Conservation (phyloP, 1,140 invertebrate genomes). For the Rhopalosiphum padi region DNA sequence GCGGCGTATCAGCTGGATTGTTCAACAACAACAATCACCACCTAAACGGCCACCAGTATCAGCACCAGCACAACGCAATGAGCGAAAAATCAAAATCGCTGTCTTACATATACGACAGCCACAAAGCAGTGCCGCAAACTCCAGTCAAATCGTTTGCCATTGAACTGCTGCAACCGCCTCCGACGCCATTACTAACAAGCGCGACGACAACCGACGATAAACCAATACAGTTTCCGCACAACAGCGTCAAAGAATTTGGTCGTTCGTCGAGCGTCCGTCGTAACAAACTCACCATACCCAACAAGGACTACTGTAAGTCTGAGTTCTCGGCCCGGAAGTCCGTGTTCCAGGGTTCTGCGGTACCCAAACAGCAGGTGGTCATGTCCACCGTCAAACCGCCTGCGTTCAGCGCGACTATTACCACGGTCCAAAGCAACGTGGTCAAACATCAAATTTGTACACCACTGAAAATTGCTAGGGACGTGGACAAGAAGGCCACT, state of each 20-base stretch:
- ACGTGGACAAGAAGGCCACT: neutral
- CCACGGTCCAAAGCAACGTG: conserved; percentile 26
- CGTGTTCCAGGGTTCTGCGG: conserved; percentile 35
- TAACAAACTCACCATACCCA: conserved; percentile 50
- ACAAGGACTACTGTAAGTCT: conserved; percentile 43
- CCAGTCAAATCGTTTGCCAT: neutral
- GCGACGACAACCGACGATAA: neutral
- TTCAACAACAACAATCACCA: neutral
- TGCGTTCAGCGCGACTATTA: conserved; percentile 27
- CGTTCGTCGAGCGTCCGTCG: conserved; percentile 39
- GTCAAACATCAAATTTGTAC: conserved; percentile 47
- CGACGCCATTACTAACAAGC: too few species aligned
- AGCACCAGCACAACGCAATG: neutral
- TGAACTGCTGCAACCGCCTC: neutral
- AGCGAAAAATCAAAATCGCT: conserved; percentile 57
- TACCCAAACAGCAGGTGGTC: conserved; percentile 32
- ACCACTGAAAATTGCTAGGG: neutral
- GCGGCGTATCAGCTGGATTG: neutral
- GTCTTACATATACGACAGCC: conserved; percentile 42
- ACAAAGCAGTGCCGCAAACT: conserved; percentile 37
- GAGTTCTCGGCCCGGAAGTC: conserved; percentile 53
- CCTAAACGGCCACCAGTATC: neutral
- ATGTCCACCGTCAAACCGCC: conserved; percentile 39
- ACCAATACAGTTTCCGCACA: neutral
- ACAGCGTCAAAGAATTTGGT: neutral